Evolutionary conservation across 2,888 invertebrate species (phyloP).

Genomic region (Muscina levida): DNA sequence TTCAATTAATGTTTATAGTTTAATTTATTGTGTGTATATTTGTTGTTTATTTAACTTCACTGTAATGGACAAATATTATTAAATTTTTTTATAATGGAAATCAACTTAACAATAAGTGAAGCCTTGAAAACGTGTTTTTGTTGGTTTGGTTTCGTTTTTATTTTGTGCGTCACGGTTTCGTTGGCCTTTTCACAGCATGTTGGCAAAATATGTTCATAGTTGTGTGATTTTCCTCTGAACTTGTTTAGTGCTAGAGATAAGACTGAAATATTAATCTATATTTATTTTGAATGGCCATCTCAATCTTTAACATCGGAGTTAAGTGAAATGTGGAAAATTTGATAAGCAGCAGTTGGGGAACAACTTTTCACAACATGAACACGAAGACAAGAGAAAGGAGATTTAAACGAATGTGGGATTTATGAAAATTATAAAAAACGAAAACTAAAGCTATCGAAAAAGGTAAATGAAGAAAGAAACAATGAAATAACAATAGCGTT

Average conservation of each 20-base stretch:
- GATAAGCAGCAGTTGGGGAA: not conserved
- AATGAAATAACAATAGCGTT: too few species aligned
- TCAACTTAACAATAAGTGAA: constrained; percentile 3
- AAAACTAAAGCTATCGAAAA: too few species aligned
- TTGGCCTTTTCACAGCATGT: constrained; percentile 1
- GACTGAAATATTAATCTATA: not conserved
- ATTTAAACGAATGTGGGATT: not conserved
- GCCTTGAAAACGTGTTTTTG: constrained; percentile 50
- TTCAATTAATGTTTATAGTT: constrained; percentile 51
- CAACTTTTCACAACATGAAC: not conserved
- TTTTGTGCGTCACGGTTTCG: not conserved
- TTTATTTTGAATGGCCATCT: not conserved
- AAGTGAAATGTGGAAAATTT: constrained; percentile 11
- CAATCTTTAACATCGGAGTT: not conserved
- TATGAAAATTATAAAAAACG: too few species aligned
- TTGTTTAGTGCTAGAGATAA: not conserved
- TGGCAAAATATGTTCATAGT: constrained; percentile 19
- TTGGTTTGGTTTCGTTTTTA: constrained; percentile 2
- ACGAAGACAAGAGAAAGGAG: not conserved
- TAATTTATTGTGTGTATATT: constrained; percentile 17
- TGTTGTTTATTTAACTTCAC: constrained; percentile 44
- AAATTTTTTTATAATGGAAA: constrained; percentile 25
- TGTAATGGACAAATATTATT: constrained; percentile 51
- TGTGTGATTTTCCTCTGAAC: not conserved
- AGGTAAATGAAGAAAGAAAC: too few species aligned